Percentiles rank a stretch among this genome's conserved stretches.
Evolutionary conservation across 1,140 invertebrate genomes (phyloP).

Genomic region (Musca domestica): DNA sequence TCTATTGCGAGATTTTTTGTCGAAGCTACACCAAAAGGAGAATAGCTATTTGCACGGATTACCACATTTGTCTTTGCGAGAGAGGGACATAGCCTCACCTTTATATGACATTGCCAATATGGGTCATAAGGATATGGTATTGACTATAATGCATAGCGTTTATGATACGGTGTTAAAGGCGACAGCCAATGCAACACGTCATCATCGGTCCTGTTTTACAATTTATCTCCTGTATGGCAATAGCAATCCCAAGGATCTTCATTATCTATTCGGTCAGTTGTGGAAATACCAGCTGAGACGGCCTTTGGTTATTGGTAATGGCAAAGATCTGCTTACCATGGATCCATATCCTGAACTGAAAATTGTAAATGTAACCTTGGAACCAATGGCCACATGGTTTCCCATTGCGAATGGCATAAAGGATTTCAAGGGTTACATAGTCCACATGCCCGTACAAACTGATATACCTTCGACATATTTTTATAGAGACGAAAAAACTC

Average conservation of each 20-base stretch:
- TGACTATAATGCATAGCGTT: neutral
- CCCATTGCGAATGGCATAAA: neutral
- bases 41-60: neutral
- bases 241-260: neutral
- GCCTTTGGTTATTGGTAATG: neutral
- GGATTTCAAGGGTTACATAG: neutral
- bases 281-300: neutral
- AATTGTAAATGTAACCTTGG: neutral
- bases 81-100: neutral
- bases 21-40: neutral
- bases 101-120: neutral
- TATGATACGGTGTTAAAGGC: neutral
- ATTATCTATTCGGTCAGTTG: neutral
- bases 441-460: neutral
- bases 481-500: neutral
- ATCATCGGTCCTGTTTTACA: neutral
- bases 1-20: neutral
- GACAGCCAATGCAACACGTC: neutral
- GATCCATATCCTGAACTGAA: neutral
- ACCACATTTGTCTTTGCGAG: neutral
- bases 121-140: neutral
- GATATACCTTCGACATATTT: neutral
- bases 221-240: neutral
- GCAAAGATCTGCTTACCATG: neutral
- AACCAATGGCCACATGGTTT: neutral